Conservation (phyloP, 2,113 vertebrate genomes). For the Myanophis thanlyinensis region DNA sequence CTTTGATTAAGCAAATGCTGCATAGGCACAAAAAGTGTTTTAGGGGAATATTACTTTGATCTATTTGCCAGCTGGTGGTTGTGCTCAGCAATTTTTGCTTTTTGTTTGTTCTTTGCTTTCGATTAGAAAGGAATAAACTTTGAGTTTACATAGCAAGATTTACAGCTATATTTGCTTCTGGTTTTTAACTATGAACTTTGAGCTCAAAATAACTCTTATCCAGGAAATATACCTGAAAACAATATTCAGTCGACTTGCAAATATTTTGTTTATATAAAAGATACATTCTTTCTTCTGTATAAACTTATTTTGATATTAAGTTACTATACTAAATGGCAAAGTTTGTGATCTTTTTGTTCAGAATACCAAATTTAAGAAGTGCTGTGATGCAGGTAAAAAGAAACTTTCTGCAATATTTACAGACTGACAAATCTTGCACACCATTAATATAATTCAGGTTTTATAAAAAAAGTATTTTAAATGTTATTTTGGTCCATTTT, state of each 20-base stretch:
- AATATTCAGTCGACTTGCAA: background rate
- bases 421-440: background rate
- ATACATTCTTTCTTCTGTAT: background rate
- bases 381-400: background rate
- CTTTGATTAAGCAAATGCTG: slow-evolving; percentile 7
- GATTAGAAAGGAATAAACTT: background rate
- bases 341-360: background rate
- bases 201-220: background rate
- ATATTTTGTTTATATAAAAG: background rate
- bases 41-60: slow-evolving; percentile 20
- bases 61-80: background rate
- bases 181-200: background rate
- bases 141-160: background rate
- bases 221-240: background rate
- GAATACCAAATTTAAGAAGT: background rate
- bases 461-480: background rate
- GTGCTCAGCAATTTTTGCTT: background rate
- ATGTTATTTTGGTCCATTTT: background rate
- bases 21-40: slow-evolving; percentile 2
- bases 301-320: background rate
- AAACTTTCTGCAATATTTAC: background rate
- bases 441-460: background rate
- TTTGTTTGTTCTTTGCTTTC: slow-evolving; percentile 18
- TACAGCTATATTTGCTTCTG: background rate
- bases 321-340: background rate